A percentile compares a stretch with the other conserved stretches of the same genome.
Evolutionary conservation across 2,113 vertebrate species (phyloP).

Genomic region (Misgurnus anguillicaudatus): DNA sequence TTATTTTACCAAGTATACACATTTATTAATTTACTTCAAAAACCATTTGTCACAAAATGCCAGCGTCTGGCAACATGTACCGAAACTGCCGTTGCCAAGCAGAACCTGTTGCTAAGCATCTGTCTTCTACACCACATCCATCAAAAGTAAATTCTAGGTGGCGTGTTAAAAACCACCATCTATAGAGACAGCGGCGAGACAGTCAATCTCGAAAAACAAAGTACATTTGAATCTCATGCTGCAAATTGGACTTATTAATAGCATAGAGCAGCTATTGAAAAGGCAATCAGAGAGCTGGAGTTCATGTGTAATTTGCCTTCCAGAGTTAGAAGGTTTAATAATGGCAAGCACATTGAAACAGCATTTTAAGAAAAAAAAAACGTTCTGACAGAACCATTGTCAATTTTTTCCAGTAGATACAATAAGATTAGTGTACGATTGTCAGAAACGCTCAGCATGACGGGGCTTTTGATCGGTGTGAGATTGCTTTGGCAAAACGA

Average conservation of each 20-base stretch:
- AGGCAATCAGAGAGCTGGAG: slow-evolving; percentile 4
- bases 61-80: slow-evolving; percentile 28
- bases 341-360: background rate
- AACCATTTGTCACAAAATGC: too few relatives aligned
- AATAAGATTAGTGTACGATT: slow-evolving; percentile 30
- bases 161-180: slow-evolving; percentile 1
- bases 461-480: slow-evolving; percentile 21
- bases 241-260: slow-evolving; percentile 19
- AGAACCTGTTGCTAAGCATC: slow-evolving; percentile 55
- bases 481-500: slow-evolving; percentile 13
- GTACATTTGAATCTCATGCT: background rate
- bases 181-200: background rate
- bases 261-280: slow-evolving; percentile 22
- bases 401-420: slow-evolving; percentile 1
- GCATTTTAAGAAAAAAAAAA: background rate
- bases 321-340: slow-evolving; percentile 17
- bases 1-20: too few relatives aligned
- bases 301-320: slow-evolving; percentile 29
- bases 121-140: slow-evolving; percentile 21
- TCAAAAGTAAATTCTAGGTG: slow-evolving; percentile 11
- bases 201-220: slow-evolving; percentile 23
- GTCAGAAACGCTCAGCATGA: slow-evolving; percentile 4
- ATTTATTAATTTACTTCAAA: too few relatives aligned
- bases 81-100: slow-evolving; percentile 45
- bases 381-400: slow-evolving; percentile 17